These are phyloP conservation scores for Pagetopsis macropterus DNA, from an alignment of 2,797 vertebrate species.

Conservation along the genomic window DNA sequence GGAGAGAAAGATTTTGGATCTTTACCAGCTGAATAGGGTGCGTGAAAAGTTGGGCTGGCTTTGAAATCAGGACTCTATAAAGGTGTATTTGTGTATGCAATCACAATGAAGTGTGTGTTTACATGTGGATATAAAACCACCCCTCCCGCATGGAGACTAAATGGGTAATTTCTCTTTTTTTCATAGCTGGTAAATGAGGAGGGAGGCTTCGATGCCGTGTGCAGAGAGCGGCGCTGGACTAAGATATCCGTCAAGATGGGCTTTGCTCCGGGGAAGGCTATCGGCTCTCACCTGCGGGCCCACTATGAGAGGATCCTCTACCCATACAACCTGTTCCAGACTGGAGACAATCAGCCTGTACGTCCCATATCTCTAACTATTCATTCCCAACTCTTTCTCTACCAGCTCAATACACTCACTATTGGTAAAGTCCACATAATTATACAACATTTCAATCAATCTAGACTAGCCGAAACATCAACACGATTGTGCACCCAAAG, in stretches of 20 bases:
- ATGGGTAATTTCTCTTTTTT: conserved; percentile 5
- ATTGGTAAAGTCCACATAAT: background rate
- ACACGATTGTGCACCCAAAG: too few relatives aligned
- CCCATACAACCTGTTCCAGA: conserved; percentile 95
- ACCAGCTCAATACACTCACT: background rate
- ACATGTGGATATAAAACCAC: background rate
- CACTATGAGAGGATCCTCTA: conserved; percentile 97
- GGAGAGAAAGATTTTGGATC: conserved; percentile 96
- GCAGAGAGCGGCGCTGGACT: conserved; percentile 96
- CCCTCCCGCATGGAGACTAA: background rate
- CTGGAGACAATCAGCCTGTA: conserved; percentile 91
- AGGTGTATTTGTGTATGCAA: background rate
- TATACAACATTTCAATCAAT: background rate
- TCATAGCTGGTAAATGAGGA: conserved; percentile 94
- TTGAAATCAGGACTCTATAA: background rate
- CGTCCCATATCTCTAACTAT: conserved; percentile 50
- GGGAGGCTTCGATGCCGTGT: conserved; percentile 94
- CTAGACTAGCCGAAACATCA: too few relatives aligned
- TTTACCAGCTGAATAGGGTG: conserved; percentile 97
- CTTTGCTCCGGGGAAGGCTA: conserved; percentile 95
- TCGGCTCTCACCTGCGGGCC: conserved; percentile 94
- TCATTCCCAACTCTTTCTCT: conserved; percentile 5
- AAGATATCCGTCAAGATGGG: conserved; percentile 97
- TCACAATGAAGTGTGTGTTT: background rate
- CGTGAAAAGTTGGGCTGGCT: conserved; percentile 6